Evolutionary conservation across 2,888 invertebrate species (phyloP).

Genomic region (Chrysodeixis includens): DNA sequence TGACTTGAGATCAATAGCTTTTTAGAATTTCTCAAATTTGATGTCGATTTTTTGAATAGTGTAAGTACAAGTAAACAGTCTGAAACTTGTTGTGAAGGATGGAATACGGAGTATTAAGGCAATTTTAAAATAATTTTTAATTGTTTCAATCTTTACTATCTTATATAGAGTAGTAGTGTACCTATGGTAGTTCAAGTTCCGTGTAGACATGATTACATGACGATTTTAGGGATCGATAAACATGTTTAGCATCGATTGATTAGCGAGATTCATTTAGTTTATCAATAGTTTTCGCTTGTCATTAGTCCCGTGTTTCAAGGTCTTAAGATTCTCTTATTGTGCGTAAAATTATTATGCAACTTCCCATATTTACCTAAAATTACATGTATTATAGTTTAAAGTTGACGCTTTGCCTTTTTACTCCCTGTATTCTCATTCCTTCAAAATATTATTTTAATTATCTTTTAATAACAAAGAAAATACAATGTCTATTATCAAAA

Average conservation of each 20-base stretch:
- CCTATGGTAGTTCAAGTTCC: neutral
- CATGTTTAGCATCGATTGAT: no score
- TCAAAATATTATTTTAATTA: neutral
- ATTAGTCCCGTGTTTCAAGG: no score
- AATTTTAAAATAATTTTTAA: neutral
- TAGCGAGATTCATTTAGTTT: no score
- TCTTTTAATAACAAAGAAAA: neutral
- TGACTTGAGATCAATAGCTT: slow-evolving; percentile 28
- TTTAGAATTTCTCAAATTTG: slow-evolving; percentile 30
- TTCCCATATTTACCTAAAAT: no score
- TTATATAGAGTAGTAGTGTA: neutral
- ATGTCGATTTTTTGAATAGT: slow-evolving; percentile 34
- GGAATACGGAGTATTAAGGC: slow-evolving; percentile 7
- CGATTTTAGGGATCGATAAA: no score
- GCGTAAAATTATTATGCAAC: no score
- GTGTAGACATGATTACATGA: neutral
- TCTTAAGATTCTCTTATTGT: no score
- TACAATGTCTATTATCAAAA: slow-evolving; percentile 21
- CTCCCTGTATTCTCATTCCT: slow-evolving; percentile 2
- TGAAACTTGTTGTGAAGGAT: slow-evolving; percentile 37
- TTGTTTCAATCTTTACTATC: neutral
- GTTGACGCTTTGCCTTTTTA: neutral
- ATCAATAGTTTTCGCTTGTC: no score
- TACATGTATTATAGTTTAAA: no score
- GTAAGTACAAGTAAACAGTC: slow-evolving; percentile 62